Evolutionary conservation across 1,140 invertebrate genomes (phyloP).

Genomic region (Tetramorium alpestre): DNA sequence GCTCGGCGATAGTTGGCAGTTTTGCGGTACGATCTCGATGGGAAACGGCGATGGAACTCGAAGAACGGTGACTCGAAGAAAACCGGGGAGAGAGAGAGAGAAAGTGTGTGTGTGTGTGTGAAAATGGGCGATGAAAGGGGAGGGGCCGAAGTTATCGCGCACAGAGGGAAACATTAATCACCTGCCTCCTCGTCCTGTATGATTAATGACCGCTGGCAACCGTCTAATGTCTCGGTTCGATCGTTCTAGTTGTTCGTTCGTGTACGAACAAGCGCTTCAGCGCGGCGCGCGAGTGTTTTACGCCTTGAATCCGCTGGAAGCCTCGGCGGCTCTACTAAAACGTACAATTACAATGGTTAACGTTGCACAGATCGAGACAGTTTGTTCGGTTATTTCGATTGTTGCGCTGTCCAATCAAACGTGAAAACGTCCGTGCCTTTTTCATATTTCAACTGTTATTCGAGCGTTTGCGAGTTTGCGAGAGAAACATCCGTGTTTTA

Average conservation of each 20-base stretch:
- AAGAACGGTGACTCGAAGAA: constrained; percentile 52
- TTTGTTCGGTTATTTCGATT: neutral
- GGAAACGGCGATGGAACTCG: neutral
- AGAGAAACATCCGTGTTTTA: neutral
- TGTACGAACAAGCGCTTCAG: constrained; percentile 28
- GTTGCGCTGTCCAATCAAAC: neutral
- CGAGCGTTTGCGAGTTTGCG: too few species aligned
- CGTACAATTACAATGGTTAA: constrained; percentile 17
- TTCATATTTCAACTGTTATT: neutral
- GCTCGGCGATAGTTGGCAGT: constrained; percentile 37
- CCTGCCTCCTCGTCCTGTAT: constrained; percentile 62
- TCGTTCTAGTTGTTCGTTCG: constrained; percentile 65
- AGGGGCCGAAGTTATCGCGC: constrained; percentile 39
- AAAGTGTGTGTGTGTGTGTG: neutral
- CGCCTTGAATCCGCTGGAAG: neutral
- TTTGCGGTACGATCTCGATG: constrained; percentile 34
- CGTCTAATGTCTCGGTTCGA: constrained; percentile 69
- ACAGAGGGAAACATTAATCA: constrained; percentile 68
- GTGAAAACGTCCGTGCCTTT: neutral
- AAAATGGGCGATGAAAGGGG: constrained; percentile 50
- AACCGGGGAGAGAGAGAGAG: constrained; percentile 8
- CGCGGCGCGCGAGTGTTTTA: constrained; percentile 21
- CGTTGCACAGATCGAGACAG: neutral
- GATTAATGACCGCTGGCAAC: constrained; percentile 65
- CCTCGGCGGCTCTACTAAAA: neutral